Conservation (phyloP, 2,888 invertebrate species). For the Notocelia uddmanniana region DNA sequence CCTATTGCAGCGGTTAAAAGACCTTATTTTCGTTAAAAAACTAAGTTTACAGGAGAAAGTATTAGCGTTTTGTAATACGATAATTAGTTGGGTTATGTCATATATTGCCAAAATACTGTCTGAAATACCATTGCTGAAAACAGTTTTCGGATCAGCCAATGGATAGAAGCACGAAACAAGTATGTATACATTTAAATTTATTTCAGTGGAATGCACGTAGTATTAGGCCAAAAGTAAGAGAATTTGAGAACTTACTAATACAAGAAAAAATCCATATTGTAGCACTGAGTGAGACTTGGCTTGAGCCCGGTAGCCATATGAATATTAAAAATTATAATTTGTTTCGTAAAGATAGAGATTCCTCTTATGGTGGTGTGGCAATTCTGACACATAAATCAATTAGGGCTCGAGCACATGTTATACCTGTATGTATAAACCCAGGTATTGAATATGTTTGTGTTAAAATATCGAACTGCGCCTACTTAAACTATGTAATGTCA, state of each 20-base stretch:
- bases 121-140: conserved; percentile 9
- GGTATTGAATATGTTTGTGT: neutral
- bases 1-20: neutral
- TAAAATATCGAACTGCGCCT: neutral
- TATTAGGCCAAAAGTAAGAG: conserved; percentile 48
- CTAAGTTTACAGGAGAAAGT: conserved; percentile 3
- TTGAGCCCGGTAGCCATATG: conserved; percentile 44
- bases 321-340: conserved; percentile 49
- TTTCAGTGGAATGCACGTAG: conserved; percentile 50
- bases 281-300: conserved; percentile 50
- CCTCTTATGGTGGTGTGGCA: conserved; percentile 4
- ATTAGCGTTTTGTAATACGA: neutral
- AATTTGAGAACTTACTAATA: conserved; percentile 46
- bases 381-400: conserved; percentile 7
- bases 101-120: conserved; percentile 8
- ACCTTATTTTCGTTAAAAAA: neutral
- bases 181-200: conserved; percentile 23
- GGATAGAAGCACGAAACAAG: conserved; percentile 10
- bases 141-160: conserved; percentile 13
- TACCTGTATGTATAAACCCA: neutral
- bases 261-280: conserved; percentile 47
- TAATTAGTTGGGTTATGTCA: conserved; percentile 6
- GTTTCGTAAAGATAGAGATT: neutral
- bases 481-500: neutral
- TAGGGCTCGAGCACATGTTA: neutral